Base-by-base conservation (phyloP, 2,113 vertebrate species). In the Crotalus tigris region DNA sequence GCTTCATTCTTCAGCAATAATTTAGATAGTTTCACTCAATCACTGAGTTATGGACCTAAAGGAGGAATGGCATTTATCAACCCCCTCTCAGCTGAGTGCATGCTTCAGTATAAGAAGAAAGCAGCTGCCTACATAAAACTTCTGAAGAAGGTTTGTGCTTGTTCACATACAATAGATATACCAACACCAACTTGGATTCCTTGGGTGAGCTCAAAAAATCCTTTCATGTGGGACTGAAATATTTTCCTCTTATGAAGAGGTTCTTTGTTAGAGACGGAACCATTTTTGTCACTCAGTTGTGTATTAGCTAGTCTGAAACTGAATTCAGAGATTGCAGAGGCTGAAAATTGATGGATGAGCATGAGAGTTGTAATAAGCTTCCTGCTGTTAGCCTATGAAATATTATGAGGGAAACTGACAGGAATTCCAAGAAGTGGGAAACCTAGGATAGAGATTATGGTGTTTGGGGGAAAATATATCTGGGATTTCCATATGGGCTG, bases 1-100 rank as follows among this genome's bases (percentile, higher is more conserved):
- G 98, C 99, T 46, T 99, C 99, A 0, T 99, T 99, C 97, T 99
- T 99, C 95, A 98, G 97, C 97, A 99, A 99, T 98, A 99, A 99
- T 91, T 96, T 99, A 96, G 98, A 99, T 95, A 98, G 98, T 95
- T 99, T 99, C 95, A 98, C 98, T 23, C 92, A 97, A 26, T 98
- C 98, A 0, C 1, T 99, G 58, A 99, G 98, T 96, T 99, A 98
- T 17, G 98, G 98, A 91, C 98, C 98, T 0, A 98, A 97, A 96
- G 97, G 97, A 39, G 97, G 98, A 23, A 93, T 95, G 13, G 97
- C 97, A 39, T 97, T 98, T 87, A 97, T 98, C 88, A 99, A 98
- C 94, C 99, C 99, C 1, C 94, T 98, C 55, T 98, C 99, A 85
- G 98, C 98, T 0, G 98, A 98, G 94, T 98, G 97, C 91, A 99